Evolutionary conservation across 53 echinoderm and acorn worm species (phyloP).

Genomic region (Arbacia lixula): DNA sequence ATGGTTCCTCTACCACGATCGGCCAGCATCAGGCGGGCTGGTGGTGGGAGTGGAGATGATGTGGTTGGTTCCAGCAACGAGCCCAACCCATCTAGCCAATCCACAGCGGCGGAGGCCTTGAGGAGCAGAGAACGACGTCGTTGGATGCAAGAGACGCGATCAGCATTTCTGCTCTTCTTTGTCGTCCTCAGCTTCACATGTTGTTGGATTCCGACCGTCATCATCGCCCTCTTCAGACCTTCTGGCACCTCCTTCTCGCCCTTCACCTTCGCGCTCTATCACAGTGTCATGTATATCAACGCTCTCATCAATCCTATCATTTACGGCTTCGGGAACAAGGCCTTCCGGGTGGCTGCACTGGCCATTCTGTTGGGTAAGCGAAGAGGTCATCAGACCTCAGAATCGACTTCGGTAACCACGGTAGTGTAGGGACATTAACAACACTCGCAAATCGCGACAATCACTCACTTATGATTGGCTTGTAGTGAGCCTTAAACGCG

Average conservation of each 20-base stretch:
- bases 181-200: constrained; percentile 19
- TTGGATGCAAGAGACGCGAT: constrained; percentile 11
- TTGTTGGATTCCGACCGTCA: constrained; percentile 11
- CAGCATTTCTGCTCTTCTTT: constrained; percentile 13
- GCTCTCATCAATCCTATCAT: constrained; percentile 47
- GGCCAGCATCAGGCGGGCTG: neutral
- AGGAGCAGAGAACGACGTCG: neutral
- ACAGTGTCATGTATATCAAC: constrained; percentile 29
- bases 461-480: too few species aligned
- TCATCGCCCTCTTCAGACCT: constrained; percentile 11
- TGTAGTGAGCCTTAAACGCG: too few species aligned
- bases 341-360: constrained; percentile 25
- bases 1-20: too few species aligned
- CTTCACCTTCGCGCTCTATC: constrained; percentile 1
- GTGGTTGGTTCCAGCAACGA: too few species aligned
- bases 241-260: neutral
- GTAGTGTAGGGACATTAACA: too few species aligned
- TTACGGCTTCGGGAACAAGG: constrained; percentile 64
- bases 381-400: too few species aligned
- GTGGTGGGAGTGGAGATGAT: neutral
- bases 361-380: too few species aligned
- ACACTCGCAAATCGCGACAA: too few species aligned
- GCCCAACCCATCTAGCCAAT: neutral
- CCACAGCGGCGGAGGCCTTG: neutral
- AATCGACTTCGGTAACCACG: too few species aligned